Base-by-base conservation (phyloP, 2,113 vertebrate genomes). In the Trogon melanurus region DNA sequence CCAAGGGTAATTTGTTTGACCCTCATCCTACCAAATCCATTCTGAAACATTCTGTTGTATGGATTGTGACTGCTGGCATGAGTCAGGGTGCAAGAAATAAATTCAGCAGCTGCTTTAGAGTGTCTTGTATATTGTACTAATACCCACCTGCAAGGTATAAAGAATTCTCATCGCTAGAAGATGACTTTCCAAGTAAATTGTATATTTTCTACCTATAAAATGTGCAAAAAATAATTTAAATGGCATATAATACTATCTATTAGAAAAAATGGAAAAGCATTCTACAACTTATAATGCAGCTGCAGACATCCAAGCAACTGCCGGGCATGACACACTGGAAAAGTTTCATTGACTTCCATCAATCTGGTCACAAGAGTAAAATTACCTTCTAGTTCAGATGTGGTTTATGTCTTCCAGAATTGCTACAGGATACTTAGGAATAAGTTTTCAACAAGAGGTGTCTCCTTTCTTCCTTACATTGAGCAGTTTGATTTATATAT, bases 1-100 rank as follows among this genome's bases (percentile, higher is more conserved):
- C 89, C 70, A 75, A 91, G 93, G 93, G 89, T 95, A 97, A 97
- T 97, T 96, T 94, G 87, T 87, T 96, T 95, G 91, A 96, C 95
- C 95, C 20, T 13, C 21, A 70, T 89, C 36, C 54, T 76, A 85
- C 66, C 71, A 85, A 95, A 94, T 38, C 32, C 51, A 56, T 87
- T 85, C 29, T 74, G 76, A 82, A 73, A 44, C 57, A 56, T 62
- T 66, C 30, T 84, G 41, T 74, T 41, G 16, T 60, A 64, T 32
- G 23, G 62, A 71, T 69, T 65, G 65, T 83, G 62, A 57, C 94
- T 16, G 62, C 0, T 5, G 69, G 58, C 36, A 84, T 48, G 36
- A 53, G 29, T 36, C 58, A 67, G 54, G 34, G 11, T 62, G 53
- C 22, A 62, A 87, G 47, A 61, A 85, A 70, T 25, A 23, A 73